A percentile compares a stretch with the other conserved stretches of the same genome.
Evolutionary conservation across 1,140 invertebrate species (phyloP).

Genomic region (Aradophagus sp.): DNA sequence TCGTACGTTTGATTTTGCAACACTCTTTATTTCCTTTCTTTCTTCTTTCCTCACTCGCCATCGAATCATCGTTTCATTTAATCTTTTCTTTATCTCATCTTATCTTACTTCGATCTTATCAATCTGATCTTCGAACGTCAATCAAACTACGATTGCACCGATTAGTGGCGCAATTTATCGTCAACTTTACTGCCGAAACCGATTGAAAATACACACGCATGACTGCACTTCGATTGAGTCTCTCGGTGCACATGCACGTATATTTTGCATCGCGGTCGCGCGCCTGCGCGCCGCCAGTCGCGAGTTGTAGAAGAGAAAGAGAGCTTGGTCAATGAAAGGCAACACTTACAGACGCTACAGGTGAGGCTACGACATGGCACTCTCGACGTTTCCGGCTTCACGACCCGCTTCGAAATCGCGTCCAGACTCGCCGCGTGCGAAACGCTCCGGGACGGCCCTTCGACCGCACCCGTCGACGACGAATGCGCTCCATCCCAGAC

Average conservation of each 20-base stretch:
- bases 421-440: slow-evolving; percentile 77
- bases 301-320: slow-evolving; percentile 13
- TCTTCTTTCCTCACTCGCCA: no score
- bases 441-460: slow-evolving; percentile 69
- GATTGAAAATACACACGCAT: no score
- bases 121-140: no score
- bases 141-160: no score
- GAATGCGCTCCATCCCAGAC: slow-evolving; percentile 69
- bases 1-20: slow-evolving; percentile 65
- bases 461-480: slow-evolving; percentile 63
- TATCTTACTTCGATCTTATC: no score
- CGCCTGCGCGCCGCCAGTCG: slow-evolving; percentile 25
- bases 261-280: slow-evolving; percentile 15
- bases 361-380: slow-evolving; percentile 75
- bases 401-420: slow-evolving; percentile 74
- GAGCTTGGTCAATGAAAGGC: slow-evolving; percentile 28
- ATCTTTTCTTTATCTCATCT: no score
- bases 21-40: slow-evolving; percentile 3
- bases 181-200: no score
- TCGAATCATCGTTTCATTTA: no score
- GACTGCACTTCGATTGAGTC: no score
- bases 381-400: slow-evolving; percentile 68
- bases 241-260: slow-evolving; percentile 18
- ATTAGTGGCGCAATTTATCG: no score
- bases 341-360: slow-evolving; percentile 77